These are phyloP conservation scores for Etheostoma perlongum DNA, from an alignment of 2,797 vertebrate genomes.

Conservation along the genomic window DNA sequence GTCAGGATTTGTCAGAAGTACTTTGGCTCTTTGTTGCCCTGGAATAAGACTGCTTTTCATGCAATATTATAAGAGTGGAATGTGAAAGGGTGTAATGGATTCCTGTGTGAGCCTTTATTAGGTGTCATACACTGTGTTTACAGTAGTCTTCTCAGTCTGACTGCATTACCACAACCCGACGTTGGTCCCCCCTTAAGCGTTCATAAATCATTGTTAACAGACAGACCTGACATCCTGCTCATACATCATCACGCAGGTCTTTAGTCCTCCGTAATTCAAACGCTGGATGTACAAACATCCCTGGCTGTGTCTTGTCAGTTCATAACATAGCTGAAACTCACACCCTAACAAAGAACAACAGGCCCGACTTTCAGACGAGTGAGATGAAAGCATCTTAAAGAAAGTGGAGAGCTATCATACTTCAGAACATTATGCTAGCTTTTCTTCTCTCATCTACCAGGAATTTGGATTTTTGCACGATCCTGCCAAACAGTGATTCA, in stretches of 20 bases:
- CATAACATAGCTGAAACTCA: conserved; percentile 76
- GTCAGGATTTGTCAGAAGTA: conserved; percentile 34
- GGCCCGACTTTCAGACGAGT: conserved; percentile 55
- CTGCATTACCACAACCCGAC: conserved; percentile 66
- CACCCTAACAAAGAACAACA: conserved; percentile 76
- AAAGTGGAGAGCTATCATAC: conserved; percentile 67
- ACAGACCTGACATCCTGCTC: conserved; percentile 75
- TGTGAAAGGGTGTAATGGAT: conserved; percentile 72
- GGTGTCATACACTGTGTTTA: conserved; percentile 76
- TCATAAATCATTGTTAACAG: conserved; percentile 87
- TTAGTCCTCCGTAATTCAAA: conserved; percentile 74
- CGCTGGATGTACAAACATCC: conserved; percentile 78
- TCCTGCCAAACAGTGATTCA: conserved; percentile 52
- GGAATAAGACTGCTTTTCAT: conserved; percentile 54
- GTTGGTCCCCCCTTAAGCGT: conserved; percentile 64
- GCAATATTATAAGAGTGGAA: conserved; percentile 62
- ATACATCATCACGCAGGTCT: conserved; percentile 78
- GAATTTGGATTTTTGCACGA: conserved; percentile 58
- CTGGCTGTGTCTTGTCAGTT: conserved; percentile 70
- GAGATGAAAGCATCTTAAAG: conserved; percentile 77
- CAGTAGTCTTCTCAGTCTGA: conserved; percentile 75
- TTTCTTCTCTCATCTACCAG: conserved; percentile 52
- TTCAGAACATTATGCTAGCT: conserved; percentile 58
- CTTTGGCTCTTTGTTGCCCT: conserved; percentile 42
- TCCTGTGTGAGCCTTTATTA: conserved; percentile 72